Evolutionary conservation across 1,140 invertebrate species (phyloP).

Genomic region (Heliconius congener): DNA sequence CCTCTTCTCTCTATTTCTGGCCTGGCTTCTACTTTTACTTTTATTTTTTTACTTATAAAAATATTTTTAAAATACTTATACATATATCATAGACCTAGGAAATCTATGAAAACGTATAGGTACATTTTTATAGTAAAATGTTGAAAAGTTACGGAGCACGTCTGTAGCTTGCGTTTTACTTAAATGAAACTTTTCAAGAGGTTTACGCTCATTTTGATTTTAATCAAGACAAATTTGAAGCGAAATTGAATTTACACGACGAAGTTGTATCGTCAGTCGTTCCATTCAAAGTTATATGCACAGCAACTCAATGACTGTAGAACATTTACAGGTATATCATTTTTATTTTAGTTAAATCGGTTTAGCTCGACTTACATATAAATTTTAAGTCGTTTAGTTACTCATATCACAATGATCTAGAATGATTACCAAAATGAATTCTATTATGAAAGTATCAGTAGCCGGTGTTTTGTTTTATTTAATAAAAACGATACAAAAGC

Average conservation of each 20-base stretch:
- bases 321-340: conserved; percentile 22
- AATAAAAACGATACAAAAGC: conserved; percentile 38
- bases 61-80: too few relatives aligned
- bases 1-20: too few relatives aligned
- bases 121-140: not conserved
- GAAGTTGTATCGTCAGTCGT: conserved; percentile 32
- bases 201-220: conserved; percentile 56
- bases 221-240: conserved; percentile 45
- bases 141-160: not conserved
- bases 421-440: conserved; percentile 3
- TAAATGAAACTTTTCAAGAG: conserved; percentile 68
- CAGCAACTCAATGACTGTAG: conserved; percentile 9
- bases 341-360: conserved; percentile 5
- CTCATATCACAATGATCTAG: not conserved
- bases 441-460: not conserved
- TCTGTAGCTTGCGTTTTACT: conserved; percentile 11
- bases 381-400: not conserved
- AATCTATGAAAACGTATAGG: not conserved
- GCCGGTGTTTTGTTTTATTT: conserved; percentile 10
- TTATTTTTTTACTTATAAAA: too few relatives aligned
- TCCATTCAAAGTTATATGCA: conserved; percentile 20
- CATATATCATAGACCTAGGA: too few relatives aligned
- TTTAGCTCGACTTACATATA: not conserved
- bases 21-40: too few relatives aligned
- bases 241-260: conserved; percentile 41